Evolutionary conservation across 2,797 vertebrate genomes (phyloP).

Genomic region (Morelia viridis): DNA sequence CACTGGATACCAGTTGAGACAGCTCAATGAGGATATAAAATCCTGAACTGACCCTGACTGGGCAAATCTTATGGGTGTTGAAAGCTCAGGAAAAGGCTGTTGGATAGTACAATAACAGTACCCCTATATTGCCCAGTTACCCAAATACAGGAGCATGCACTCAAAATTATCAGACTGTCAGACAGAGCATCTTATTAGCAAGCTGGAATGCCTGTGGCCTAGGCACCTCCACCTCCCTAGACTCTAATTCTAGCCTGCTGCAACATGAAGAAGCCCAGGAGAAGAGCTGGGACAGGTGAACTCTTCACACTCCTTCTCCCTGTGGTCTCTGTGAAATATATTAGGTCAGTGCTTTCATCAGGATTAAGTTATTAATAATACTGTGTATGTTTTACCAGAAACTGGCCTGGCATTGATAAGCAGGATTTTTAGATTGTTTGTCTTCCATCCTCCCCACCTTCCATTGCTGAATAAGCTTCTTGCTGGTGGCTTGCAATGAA

Average conservation of each 20-base stretch:
- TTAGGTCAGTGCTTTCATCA: not conserved
- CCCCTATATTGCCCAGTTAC: not conserved
- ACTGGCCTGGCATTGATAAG: not conserved
- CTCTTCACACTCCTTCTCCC: not conserved
- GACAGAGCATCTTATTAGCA: not conserved
- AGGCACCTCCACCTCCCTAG: not conserved
- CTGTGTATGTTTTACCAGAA: not conserved
- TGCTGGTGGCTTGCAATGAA: not conserved
- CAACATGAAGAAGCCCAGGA: not conserved
- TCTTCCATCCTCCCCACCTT: not conserved
- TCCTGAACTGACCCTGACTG: not conserved
- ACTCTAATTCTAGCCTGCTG: not conserved
- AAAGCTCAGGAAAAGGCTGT: not conserved
- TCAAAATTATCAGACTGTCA: not conserved
- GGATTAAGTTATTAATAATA: not conserved
- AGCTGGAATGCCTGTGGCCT: not conserved
- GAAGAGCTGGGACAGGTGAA: not conserved
- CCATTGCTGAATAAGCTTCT: not conserved
- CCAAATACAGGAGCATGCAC: not conserved
- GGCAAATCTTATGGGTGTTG: not conserved
- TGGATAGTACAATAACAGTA: not conserved
- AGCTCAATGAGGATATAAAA: not conserved
- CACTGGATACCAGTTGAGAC: not conserved
- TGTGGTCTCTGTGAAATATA: not conserved
- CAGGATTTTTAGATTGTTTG: not conserved